Evolutionary conservation across 2,113 vertebrate species (phyloP).

Genomic region (Phainopepla nitens): DNA sequence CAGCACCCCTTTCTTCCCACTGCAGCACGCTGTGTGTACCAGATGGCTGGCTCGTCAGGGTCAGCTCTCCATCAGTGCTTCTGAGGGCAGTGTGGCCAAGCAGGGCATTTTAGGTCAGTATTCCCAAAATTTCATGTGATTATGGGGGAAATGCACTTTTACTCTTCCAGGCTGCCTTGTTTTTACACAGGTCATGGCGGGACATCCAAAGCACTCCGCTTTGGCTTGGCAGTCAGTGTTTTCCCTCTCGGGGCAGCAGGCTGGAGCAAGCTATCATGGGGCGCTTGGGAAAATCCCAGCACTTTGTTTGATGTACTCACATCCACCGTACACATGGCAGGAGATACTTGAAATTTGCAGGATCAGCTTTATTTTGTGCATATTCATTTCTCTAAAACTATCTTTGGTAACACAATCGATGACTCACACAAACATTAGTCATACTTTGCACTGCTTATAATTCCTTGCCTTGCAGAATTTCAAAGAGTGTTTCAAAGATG

Average conservation of each 20-base stretch:
- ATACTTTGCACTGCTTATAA: neutral
- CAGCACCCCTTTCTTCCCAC: neutral
- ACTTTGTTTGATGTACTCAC: neutral
- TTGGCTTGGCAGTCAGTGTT: neutral
- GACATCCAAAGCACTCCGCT: neutral
- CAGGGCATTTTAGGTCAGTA: neutral
- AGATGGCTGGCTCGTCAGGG: neutral
- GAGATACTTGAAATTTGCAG: neutral
- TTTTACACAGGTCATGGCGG: neutral
- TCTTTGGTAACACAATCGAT: neutral
- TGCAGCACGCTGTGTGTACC: neutral
- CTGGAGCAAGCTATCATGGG: neutral
- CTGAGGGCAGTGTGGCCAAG: rapidly evolving
- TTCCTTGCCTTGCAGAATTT: conserved; percentile 35
- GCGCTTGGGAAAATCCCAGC: neutral
- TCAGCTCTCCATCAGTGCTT: neutral
- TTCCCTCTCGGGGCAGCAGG: neutral
- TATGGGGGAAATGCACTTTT: neutral
- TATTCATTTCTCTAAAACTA: neutral
- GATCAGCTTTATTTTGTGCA: conserved; percentile 23
- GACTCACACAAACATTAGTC: conserved; percentile 48
- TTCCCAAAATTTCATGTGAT: neutral
- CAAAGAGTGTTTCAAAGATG: neutral
- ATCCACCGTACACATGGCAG: neutral
- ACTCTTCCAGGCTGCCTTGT: neutral